Evolutionary conservation across 30 jellyfish, hydroid and myxozoan genomes (phyloP).

Genomic region (Mastigias papua): DNA sequence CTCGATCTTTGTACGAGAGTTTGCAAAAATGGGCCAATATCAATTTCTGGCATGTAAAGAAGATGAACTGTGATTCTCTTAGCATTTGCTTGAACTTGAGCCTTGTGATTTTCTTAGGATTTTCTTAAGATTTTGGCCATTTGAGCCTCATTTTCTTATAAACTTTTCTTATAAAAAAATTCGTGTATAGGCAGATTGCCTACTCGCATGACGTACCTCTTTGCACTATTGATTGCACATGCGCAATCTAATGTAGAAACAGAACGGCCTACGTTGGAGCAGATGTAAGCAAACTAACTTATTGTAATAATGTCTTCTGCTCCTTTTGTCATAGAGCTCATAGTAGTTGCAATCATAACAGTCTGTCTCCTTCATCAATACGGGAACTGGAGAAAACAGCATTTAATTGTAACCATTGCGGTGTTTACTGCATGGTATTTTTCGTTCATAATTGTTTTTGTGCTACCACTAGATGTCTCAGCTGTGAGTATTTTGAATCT

Average conservation of each 20-base stretch:
- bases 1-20: too few species aligned
- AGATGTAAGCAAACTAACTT: background rate
- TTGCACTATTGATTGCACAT: background rate
- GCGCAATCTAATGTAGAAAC: background rate
- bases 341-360: constrained; percentile 87
- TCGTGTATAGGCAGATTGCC: too few species aligned
- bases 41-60: too few species aligned
- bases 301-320: constrained; percentile 85
- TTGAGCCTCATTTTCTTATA: too few species aligned
- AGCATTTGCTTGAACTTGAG: too few species aligned
- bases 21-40: too few species aligned
- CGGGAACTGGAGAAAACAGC: constrained; percentile 98
- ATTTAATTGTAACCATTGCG: constrained; percentile 90
- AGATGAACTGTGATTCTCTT: too few species aligned
- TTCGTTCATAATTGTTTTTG: constrained; percentile 92
- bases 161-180: too few species aligned
- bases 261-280: background rate
- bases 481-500: constrained; percentile 51
- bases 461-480: constrained; percentile 97
- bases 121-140: too few species aligned
- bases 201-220: too few species aligned
- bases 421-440: constrained; percentile 97
- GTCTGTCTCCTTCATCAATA: constrained; percentile 91
- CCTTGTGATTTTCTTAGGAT: too few species aligned
- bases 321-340: constrained; percentile 93